Conservation (phyloP, 1,140 invertebrate genomes). For the Drosophila asahinai region DNA sequence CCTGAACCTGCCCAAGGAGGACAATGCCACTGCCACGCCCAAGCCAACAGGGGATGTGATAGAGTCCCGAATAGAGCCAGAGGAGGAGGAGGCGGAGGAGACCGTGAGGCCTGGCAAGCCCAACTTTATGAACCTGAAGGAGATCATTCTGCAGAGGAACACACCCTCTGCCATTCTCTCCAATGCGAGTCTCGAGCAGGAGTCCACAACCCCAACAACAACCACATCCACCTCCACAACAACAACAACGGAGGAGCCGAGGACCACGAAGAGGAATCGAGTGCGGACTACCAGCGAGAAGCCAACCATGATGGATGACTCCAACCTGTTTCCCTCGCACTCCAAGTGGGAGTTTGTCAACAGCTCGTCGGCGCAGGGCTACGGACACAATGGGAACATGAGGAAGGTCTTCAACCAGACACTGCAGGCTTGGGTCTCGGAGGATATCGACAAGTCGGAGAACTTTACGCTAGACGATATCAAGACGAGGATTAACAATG, state of each 20-base stretch:
- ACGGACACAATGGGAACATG: constrained; percentile 69
- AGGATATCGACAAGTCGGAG: constrained; percentile 77
- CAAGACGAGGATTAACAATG: constrained; percentile 82
- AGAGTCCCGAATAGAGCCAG: constrained; percentile 68
- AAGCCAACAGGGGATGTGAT: constrained; percentile 31
- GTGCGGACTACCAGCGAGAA: constrained; percentile 56
- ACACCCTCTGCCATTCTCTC: constrained; percentile 38
- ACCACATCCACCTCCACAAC: constrained; percentile 26
- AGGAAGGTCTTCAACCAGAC: constrained; percentile 82
- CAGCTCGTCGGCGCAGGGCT: constrained; percentile 62
- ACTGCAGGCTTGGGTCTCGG: constrained; percentile 82
- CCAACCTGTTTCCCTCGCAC: constrained; percentile 79
- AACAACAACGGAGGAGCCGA: constrained; percentile 22
- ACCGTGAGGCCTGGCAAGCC: constrained; percentile 44
- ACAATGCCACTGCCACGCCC: constrained; percentile 43
- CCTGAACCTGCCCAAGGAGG: constrained; percentile 73
- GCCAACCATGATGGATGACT: constrained; percentile 79
- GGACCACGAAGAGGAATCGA: constrained; percentile 52
- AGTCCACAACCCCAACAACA: constrained; percentile 17
- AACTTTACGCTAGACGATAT: constrained; percentile 73
- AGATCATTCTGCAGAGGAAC: constrained; percentile 74
- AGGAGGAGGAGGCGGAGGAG: constrained; percentile 49
- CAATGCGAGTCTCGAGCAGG: constrained; percentile 17
- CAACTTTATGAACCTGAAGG: constrained; percentile 81
- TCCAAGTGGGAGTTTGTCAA: constrained; percentile 84